Evolutionary conservation across 2,888 invertebrate genomes (phyloP), one percentile per base, ranked within the genome.

Genomic region (Drosophila anceps): DNA sequence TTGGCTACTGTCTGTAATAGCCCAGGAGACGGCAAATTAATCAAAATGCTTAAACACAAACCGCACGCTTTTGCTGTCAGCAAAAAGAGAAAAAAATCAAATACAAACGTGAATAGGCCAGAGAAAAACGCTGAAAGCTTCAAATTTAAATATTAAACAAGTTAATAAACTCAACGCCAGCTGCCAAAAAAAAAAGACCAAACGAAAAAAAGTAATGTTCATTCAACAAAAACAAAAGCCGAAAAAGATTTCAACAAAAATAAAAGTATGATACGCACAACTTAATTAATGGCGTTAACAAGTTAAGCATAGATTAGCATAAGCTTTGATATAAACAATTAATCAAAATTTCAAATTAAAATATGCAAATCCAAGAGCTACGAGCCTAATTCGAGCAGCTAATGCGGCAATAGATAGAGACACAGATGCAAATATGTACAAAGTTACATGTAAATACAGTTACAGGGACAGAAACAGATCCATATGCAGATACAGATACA

Each of bases 11-110:
- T 84, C 77, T 69, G 18, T 41, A 69, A 59, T 48, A 50, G 48
- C 31, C 61, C 60, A 61, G 58, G 20, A 59, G 53, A 43, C 55
- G 66, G 69, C 59, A 81, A 79, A 85, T 85, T 85, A 84, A 85
- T 88, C 87, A 85, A 88, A 88, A 67, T 48, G 66, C 57, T 69
- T 73, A 83, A 69, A 62, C 55, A 64, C 50, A 79, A 63, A 35
- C 60, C 55, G 88, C 90, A 90, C 90, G 77, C 86, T 73, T 90
- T 64, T 73, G 88, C 86, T 90, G 86, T 86, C 88, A 90, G 77
- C 82, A 72, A 54, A 20, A 54, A 55, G 46, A 58, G n/a, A 50
- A 50, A 59, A 44, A 54, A 72, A 68, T 54, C 53, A 66, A 54
- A 55, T 37, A 31, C 70, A 65, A 75, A 79, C 55, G 44, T 64